Conservation (phyloP, 2,113 vertebrate genomes). For the Drymodes brunneopygia region DNA sequence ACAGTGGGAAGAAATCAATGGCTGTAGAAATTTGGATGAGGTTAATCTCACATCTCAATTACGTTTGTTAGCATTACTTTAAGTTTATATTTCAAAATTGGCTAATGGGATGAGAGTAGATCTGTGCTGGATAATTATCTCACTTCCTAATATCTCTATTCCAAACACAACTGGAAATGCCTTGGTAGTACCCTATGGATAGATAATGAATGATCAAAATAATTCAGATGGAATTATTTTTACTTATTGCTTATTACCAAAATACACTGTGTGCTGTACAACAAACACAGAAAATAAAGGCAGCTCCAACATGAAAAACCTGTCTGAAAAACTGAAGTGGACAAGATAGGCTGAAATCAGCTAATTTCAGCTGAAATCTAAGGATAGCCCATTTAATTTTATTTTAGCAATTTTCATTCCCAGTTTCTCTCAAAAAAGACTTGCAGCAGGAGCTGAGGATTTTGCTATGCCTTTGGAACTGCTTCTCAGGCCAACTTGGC, state of each 20-base stretch:
- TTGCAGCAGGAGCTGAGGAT: neutral
- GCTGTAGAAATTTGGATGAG: neutral
- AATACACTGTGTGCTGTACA: neutral
- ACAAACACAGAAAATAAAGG: neutral
- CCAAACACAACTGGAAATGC: neutral
- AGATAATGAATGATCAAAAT: neutral
- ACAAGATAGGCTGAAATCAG: neutral
- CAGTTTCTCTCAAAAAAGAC: neutral
- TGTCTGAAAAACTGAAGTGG: neutral
- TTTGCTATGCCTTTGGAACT: neutral
- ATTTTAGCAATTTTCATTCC: neutral
- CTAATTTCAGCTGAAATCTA: neutral
- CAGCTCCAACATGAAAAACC: neutral
- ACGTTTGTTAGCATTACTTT: neutral
- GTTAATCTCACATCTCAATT: neutral
- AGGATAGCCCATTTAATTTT: neutral
- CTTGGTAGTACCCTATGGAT: neutral
- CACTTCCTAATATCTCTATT: neutral
- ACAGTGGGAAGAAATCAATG: neutral
- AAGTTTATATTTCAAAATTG: neutral
- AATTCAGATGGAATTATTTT: neutral
- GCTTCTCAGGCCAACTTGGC: neutral
- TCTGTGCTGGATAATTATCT: neutral
- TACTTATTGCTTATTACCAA: neutral
- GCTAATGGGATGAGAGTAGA: neutral